Evolutionary conservation across 1,140 invertebrate genomes (phyloP).

Genomic region (Magallana ariakensis): DNA sequence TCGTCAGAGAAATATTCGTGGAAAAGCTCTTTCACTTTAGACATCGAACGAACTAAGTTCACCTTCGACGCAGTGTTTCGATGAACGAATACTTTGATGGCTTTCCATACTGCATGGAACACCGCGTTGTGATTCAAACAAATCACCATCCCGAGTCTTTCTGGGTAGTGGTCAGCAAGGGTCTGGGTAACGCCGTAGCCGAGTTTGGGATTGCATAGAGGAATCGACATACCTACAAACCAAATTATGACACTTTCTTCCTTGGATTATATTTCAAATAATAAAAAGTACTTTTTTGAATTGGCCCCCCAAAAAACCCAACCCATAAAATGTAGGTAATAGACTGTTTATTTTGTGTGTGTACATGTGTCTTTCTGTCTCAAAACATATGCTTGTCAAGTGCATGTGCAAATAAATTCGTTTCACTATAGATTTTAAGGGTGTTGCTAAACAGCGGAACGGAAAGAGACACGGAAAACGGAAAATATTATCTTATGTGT

Average conservation of each 20-base stretch:
- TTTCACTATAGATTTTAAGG: no score
- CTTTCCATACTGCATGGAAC: conserved; percentile 78
- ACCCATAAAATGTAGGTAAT: no score
- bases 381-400: no score
- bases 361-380: no score
- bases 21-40: conserved; percentile 71
- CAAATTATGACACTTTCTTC: background rate
- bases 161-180: conserved; percentile 76
- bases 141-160: conserved; percentile 75
- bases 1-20: conserved; percentile 71
- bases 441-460: no score
- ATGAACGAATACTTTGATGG: conserved; percentile 75
- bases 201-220: conserved; percentile 76
- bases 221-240: conserved; percentile 75
- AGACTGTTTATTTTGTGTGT: no score
- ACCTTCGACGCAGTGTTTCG: conserved; percentile 73
- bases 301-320: no score
- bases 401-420: no score
- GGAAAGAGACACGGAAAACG: no score
- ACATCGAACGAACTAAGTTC: conserved; percentile 67
- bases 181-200: conserved; percentile 73
- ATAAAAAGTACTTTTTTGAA: no score
- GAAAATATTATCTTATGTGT: no score
- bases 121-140: conserved; percentile 76
- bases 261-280: no score